These are phyloP conservation scores for Melanostigma gelatinosum DNA, from an alignment of 2,113 vertebrate genomes.

Conservation along the genomic window DNA sequence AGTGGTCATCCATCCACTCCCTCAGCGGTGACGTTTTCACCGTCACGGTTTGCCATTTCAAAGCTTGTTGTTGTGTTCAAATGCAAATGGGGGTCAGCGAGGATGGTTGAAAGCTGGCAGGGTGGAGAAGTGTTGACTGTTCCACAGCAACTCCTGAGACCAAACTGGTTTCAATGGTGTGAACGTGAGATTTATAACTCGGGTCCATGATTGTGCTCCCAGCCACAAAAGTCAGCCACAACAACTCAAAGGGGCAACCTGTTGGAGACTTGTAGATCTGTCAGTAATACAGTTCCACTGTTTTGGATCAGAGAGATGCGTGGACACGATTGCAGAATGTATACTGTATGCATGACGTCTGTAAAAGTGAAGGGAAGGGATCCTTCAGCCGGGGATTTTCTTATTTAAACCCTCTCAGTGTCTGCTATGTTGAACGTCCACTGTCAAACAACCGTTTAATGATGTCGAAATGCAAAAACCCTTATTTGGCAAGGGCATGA, in stretches of 20 bases:
- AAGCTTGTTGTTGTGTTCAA: conserved; percentile 7
- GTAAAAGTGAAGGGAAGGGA: not conserved
- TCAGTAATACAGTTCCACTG: not conserved
- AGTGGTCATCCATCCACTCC: not conserved
- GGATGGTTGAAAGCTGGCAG: not conserved
- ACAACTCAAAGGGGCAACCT: not conserved
- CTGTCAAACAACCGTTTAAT: not conserved
- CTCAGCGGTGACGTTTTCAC: not conserved
- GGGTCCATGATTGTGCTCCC: not conserved
- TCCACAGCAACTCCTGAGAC: not conserved
- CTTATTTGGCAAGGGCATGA: not conserved
- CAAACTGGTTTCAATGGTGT: not conserved
- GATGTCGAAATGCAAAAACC: not conserved
- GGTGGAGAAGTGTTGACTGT: not conserved
- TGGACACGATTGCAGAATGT: not conserved
- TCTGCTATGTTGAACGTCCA: not conserved
- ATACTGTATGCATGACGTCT: not conserved
- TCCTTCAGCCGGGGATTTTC: not conserved
- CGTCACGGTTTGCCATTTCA: not conserved
- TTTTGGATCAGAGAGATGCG: not conserved
- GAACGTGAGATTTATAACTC: not conserved
- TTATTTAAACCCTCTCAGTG: not conserved
- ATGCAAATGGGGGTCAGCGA: conserved; percentile 23
- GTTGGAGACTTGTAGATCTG: not conserved
- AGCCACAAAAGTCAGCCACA: not conserved